Percentiles rank a stretch among this genome's conserved stretches.
Evolutionary conservation across 1,140 invertebrate species (phyloP).

Genomic region (Coenobita brevimanus): DNA sequence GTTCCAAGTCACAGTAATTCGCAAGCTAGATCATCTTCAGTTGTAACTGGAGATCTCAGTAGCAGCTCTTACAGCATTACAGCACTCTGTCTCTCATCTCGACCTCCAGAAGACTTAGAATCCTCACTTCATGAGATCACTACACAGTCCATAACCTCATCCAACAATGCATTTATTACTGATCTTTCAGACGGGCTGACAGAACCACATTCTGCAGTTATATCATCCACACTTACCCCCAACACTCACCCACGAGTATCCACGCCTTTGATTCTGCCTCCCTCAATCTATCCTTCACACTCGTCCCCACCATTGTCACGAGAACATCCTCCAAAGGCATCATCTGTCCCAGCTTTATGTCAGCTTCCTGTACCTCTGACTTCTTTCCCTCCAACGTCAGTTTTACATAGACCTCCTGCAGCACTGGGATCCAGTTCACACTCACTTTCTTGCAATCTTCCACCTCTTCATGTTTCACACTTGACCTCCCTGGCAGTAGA

Average conservation of each 20-base stretch:
- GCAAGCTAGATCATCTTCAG: neutral
- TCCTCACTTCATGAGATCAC: conserved; percentile 15
- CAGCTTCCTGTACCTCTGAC: conserved; percentile 25
- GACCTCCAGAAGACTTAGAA: conserved; percentile 33
- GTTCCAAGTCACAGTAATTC: neutral
- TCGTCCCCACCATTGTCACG: conserved; percentile 25
- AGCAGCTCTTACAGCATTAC: conserved; percentile 56
- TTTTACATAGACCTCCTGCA: conserved; percentile 21
- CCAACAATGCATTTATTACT: neutral
- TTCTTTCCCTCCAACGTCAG: conserved; percentile 28
- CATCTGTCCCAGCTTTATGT: conserved; percentile 43
- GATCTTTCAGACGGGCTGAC: conserved; percentile 28
- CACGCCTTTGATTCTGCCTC: conserved; percentile 45
- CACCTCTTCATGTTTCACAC: neutral
- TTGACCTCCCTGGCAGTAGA: no score
- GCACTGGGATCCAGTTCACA: neutral
- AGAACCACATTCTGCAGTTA: neutral
- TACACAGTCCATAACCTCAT: neutral
- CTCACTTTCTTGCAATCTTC: neutral
- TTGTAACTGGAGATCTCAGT: neutral
- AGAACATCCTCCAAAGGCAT: conserved; percentile 50
- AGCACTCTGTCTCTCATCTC: conserved; percentile 48
- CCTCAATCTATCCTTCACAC: neutral
- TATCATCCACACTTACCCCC: neutral
- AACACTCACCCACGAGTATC: conserved; percentile 28